Evolutionary conservation across 2,113 vertebrate genomes (phyloP).

Genomic region (Haemorhous mexicanus): DNA sequence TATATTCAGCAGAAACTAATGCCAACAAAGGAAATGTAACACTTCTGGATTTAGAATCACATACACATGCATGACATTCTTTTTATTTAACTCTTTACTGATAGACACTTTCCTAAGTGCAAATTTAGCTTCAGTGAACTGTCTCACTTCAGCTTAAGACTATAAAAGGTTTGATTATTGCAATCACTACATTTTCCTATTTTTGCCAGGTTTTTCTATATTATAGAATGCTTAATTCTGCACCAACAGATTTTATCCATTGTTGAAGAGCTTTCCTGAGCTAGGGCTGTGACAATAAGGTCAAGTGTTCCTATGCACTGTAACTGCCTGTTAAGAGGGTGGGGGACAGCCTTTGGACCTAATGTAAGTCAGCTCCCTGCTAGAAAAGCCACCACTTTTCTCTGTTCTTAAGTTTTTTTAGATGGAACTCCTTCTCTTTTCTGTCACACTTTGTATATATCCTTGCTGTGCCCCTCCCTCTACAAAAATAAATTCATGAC

Average conservation of each 20-base stretch:
- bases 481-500: not conserved
- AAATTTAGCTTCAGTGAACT: not conserved
- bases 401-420: not conserved
- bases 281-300: not conserved
- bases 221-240: not conserved
- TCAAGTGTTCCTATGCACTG: not conserved
- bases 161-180: not conserved
- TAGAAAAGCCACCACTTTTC: not conserved
- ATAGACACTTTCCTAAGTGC: not conserved
- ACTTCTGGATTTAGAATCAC: constrained; percentile 60
- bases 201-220: not conserved
- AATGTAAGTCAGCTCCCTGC: not conserved
- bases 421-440: not conserved
- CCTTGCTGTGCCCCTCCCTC: not conserved
- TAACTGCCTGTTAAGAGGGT: not conserved
- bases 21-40: constrained; percentile 64
- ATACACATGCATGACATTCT: constrained; percentile 61
- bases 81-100: constrained; percentile 57
- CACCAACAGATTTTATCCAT: not conserved
- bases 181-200: not conserved
- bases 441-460: not conserved
- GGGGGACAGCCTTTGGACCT: not conserved
- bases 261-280: not conserved
- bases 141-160: not conserved
- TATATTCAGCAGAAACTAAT: constrained; percentile 62